These are phyloP conservation scores for Eubucco bourcierii DNA, from an alignment of 2,113 vertebrate genomes.

Conservation along the genomic window DNA sequence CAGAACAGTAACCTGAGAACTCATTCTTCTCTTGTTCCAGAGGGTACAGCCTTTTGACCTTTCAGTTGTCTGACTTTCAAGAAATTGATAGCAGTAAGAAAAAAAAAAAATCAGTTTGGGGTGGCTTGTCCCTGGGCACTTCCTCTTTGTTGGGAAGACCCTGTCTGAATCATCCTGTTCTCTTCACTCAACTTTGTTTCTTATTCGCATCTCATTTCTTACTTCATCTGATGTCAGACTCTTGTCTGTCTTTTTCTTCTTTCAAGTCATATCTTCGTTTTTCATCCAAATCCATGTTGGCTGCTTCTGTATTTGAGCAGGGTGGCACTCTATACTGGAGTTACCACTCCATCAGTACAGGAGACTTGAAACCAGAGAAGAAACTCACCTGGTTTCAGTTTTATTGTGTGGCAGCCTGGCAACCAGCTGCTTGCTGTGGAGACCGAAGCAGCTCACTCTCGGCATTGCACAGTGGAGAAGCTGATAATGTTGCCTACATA, in stretches of 20 bases:
- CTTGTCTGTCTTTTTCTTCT: neutral
- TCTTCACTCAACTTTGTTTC: neutral
- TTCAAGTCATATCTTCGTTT: neutral
- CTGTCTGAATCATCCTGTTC: neutral
- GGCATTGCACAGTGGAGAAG: neutral
- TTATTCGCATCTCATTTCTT: neutral
- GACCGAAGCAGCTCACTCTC: neutral
- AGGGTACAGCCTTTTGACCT: neutral
- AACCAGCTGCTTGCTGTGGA: neutral
- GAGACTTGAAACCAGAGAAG: neutral
- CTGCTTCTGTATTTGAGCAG: neutral
- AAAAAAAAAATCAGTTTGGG: neutral
- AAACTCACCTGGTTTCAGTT: neutral
- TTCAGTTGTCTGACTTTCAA: neutral
- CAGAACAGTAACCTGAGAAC: neutral
- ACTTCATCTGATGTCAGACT: neutral
- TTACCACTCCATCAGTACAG: rapidly evolving
- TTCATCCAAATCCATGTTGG: neutral
- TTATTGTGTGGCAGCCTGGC: neutral
- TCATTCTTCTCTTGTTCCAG: neutral
- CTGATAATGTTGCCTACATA: neutral
- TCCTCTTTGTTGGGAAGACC: slow-evolving; percentile 12
- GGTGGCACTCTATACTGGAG: neutral
- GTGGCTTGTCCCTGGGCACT: neutral
- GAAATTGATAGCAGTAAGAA: neutral